phyloP scores from a whole-genome alignment of 1,140 invertebrate species.

The Drosophila ercepeae region DNA sequence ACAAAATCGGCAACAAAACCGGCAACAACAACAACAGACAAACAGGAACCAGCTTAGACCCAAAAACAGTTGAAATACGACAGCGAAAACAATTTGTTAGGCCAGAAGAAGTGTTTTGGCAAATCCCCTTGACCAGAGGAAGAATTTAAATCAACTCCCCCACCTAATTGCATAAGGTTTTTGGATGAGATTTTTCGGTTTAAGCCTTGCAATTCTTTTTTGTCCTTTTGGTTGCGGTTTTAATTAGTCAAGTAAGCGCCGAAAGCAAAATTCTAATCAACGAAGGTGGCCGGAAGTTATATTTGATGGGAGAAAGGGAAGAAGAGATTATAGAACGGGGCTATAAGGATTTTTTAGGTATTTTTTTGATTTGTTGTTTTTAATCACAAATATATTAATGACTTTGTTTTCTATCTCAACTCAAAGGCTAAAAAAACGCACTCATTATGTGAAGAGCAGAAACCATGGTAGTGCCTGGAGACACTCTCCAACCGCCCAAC shows the following conservation, averaged over 20 bases:
- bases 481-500: constrained; percentile 12
- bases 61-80: constrained; percentile 58
- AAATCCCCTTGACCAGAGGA: constrained; percentile 38
- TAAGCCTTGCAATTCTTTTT: not conserved
- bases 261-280: constrained; percentile 46
- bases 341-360: too few relatives aligned
- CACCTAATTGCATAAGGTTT: constrained; percentile 39
- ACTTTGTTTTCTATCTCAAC: not conserved
- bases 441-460: constrained; percentile 37
- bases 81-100: constrained; percentile 77
- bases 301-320: not conserved
- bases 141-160: not conserved
- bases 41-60: constrained; percentile 17
- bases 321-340: not conserved
- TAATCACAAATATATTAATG: not conserved
- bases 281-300: not conserved
- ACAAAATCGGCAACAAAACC: constrained; percentile 26
- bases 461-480: constrained; percentile 65
- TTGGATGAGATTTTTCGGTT: constrained; percentile 1
- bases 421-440: not conserved
- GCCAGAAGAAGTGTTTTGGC: constrained; percentile 60
- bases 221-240: constrained; percentile 31
- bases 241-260: constrained; percentile 60
- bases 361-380: too few relatives aligned
- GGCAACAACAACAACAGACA: constrained; percentile 29